Evolutionary conservation across 2,797 vertebrate species (phyloP).

Genomic region (Danionella dracula): DNA sequence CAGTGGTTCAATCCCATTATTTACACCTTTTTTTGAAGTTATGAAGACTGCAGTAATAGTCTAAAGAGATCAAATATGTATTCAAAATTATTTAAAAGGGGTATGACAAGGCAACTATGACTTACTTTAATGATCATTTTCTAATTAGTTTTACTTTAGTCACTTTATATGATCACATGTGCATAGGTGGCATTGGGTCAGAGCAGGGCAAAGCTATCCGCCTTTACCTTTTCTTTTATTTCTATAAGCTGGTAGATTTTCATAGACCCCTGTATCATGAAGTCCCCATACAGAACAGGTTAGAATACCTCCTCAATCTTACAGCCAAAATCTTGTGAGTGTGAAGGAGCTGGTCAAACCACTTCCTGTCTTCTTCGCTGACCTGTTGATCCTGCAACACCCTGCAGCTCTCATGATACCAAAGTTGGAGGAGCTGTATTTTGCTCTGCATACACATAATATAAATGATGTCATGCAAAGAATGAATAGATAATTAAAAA

Average conservation of each 20-base stretch:
- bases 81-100: too few relatives aligned
- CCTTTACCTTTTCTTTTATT: constrained; percentile 70
- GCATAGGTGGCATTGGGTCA: too few relatives aligned
- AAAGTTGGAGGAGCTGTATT: constrained; percentile 75
- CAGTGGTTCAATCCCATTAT: too few relatives aligned
- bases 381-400: constrained; percentile 86
- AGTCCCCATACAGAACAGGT: constrained; percentile 86
- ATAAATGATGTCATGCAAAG: not conserved
- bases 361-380: constrained; percentile 74
- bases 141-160: too few relatives aligned
- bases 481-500: too few relatives aligned
- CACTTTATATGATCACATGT: too few relatives aligned
- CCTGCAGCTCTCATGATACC: constrained; percentile 89
- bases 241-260: constrained; percentile 77
- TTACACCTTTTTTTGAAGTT: too few relatives aligned
- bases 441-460: constrained; percentile 49
- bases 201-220: too few relatives aligned
- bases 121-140: too few relatives aligned
- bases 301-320: constrained; percentile 73
- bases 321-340: constrained; percentile 66
- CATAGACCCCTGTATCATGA: constrained; percentile 73
- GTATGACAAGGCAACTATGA: too few relatives aligned
- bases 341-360: constrained; percentile 79
- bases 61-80: too few relatives aligned
- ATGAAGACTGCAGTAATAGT: too few relatives aligned